Evolutionary conservation across 2,113 vertebrate genomes (phyloP).

Genomic region (Hystrix brachyura): DNA sequence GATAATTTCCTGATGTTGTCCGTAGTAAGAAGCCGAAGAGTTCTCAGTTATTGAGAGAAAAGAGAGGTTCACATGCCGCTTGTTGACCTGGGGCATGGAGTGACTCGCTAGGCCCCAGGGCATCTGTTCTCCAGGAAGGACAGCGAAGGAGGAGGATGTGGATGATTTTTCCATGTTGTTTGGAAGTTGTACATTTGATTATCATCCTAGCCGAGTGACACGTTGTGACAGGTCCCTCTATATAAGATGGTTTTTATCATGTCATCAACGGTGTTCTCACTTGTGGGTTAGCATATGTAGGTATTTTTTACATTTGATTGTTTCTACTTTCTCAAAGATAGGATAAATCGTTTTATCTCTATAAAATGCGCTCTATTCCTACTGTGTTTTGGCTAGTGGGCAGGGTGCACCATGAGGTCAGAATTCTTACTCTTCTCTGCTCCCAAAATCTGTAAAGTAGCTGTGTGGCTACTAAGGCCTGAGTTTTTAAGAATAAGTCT

Average conservation of each 20-base stretch:
- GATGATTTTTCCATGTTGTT: background rate
- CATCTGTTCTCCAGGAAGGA: background rate
- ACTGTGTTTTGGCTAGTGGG: background rate
- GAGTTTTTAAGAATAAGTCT: background rate
- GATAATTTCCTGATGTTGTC: background rate
- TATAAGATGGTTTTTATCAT: background rate
- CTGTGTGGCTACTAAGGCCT: background rate
- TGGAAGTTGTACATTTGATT: background rate
- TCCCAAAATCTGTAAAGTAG: slow-evolving; percentile 14
- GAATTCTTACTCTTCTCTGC: background rate
- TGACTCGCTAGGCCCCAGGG: background rate
- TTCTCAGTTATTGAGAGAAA: background rate
- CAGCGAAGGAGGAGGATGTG: background rate
- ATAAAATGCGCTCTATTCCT: slow-evolving; percentile 30
- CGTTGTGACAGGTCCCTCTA: background rate
- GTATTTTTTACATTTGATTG: slow-evolving; percentile 6
- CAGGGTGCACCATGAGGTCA: background rate
- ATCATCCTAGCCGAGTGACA: background rate
- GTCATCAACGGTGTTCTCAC: background rate
- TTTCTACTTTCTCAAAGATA: slow-evolving; percentile 46
- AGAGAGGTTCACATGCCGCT: background rate
- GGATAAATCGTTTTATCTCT: background rate
- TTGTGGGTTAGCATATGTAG: background rate
- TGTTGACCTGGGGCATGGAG: background rate
- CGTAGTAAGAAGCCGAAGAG: background rate